phyloP scores from a whole-genome alignment of 2,113 vertebrate species.

The Halichoerus grypus region DNA sequence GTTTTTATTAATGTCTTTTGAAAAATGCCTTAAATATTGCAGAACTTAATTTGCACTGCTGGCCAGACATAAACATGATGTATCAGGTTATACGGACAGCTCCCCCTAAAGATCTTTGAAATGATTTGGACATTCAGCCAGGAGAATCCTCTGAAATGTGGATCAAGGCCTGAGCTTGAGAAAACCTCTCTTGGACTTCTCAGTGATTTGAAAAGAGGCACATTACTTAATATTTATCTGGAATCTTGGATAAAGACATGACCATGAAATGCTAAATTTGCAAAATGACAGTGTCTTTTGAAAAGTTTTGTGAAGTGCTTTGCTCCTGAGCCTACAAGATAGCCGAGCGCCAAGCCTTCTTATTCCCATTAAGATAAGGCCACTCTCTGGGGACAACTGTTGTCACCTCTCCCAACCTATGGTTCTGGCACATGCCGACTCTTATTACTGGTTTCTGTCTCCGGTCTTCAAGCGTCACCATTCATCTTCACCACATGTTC shows the following conservation, averaged over 20 bases:
- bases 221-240: slow-evolving; percentile 5
- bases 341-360: slow-evolving; percentile 26
- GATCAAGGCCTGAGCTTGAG: neutral
- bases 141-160: neutral
- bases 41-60: neutral
- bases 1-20: slow-evolving; percentile 16
- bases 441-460: neutral
- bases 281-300: slow-evolving; percentile 50
- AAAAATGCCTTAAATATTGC: slow-evolving; percentile 10
- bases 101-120: slow-evolving; percentile 2
- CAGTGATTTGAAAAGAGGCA: neutral
- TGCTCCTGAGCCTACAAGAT: slow-evolving; percentile 45
- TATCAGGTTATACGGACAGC: neutral
- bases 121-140: neutral
- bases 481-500: neutral
- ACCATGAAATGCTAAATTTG: slow-evolving; percentile 49
- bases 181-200: slow-evolving; percentile 16
- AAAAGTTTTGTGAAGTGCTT: slow-evolving; percentile 33
- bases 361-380: slow-evolving; percentile 58
- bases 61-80: neutral
- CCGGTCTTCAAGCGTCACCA: neutral
- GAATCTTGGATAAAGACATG: neutral
- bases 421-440: neutral
- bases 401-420: neutral
- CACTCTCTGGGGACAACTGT: neutral